Base-by-base conservation (phyloP, 2,797 vertebrate genomes). In the Eurystomus glaucurus region DNA sequence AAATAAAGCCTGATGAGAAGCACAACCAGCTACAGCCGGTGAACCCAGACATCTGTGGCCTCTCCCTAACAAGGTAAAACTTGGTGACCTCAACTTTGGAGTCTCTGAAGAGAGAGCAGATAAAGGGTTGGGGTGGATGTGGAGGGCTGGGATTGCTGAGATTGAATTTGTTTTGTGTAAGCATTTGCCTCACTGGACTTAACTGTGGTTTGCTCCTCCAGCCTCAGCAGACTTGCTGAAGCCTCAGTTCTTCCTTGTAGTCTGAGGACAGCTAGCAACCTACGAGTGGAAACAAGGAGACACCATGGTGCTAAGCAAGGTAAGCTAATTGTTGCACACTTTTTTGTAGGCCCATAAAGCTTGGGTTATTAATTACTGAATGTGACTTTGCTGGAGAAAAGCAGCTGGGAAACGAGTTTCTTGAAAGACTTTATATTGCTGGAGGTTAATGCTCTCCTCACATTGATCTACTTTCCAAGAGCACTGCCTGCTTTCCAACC, bases 131-230 rank as follows among this genome's bases (percentile, higher is more conserved):
- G 4, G 14, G 9, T 50, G n/a, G n/a, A 60, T 11, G 3, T 20
- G 50, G 51, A 46, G 29, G 11, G 51, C 10, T 0, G 1, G 28
- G 4, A 45, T 21, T 9, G 2, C 0, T 48, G 46, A n/a, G 29
- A 8, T 0, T 41, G 70, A n/a, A 20, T 55, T 31, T 62, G 18
- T 11, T 41, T 58, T 35, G 28, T 37, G 29, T 7, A 31, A 46
- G 71, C 16, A 11, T 23, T 74, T 43, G 31, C 37, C 45, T 11
- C 13, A 1, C 5, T 20, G 61, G 11, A 17, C 35, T 55, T 17
- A 11, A 11, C 23, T 75, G 31, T 17, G 31, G 6, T 72, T 71
- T 69, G n/a, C 54, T 45, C 16, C 65, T 66, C n/a, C 37, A 68
- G 74, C 33, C 29, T 48, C 0, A 0, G n/a, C 21, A 31, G 33